Conservation (phyloP, 2,113 vertebrate species). For the Solenodon paradoxus region DNA sequence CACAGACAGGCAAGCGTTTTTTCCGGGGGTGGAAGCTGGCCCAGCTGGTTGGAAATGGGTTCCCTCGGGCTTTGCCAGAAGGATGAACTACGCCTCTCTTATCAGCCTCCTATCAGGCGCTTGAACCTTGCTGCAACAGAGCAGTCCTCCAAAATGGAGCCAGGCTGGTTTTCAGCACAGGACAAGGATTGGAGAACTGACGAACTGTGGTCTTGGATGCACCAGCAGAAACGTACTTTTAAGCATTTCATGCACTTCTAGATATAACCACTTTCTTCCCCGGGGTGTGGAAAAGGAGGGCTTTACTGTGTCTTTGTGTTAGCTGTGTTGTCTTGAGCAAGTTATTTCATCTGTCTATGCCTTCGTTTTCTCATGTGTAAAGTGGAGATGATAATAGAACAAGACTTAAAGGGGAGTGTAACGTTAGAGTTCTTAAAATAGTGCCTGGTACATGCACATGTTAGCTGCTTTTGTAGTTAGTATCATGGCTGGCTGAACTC, state of each 20-base stretch:
- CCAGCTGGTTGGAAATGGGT: neutral
- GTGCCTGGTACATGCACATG: neutral
- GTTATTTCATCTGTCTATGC: neutral
- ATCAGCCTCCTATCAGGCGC: neutral
- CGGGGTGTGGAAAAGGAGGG: neutral
- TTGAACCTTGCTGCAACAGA: neutral
- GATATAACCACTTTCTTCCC: neutral
- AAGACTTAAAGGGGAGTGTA: neutral
- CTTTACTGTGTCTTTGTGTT: neutral
- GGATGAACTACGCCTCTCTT: neutral
- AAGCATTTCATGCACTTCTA: neutral
- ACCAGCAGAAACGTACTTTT: neutral
- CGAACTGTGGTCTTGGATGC: neutral
- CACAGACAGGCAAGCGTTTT: neutral
- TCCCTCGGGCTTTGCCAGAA: neutral
- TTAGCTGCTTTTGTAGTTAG: neutral
- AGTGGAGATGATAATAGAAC: neutral
- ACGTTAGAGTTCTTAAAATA: neutral
- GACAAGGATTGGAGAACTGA: neutral
- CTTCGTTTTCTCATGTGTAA: neutral
- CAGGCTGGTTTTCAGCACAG: neutral
- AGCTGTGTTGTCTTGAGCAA: neutral
- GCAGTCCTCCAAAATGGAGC: neutral
- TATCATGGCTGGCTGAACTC: neutral
- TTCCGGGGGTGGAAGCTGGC: neutral